Conservation (phyloP, 2,888 invertebrate genomes). For the Phorcus lineatus region DNA sequence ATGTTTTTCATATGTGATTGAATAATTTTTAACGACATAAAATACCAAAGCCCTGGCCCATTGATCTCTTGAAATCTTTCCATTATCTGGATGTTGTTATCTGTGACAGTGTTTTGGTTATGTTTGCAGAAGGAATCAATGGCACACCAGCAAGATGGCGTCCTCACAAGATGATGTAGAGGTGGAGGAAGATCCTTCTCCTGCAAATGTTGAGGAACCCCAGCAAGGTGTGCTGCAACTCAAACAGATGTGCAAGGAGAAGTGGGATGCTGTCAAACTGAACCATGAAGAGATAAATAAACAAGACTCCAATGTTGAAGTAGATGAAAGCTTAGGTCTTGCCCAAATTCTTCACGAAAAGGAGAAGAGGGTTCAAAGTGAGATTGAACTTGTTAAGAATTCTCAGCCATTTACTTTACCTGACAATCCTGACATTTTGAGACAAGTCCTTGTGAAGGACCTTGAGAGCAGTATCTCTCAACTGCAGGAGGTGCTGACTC, state of each 20-base stretch:
- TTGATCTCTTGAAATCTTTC: too few species aligned
- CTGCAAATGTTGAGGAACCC: neutral
- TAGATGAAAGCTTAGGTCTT: neutral
- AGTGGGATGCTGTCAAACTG: neutral
- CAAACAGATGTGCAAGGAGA: neutral
- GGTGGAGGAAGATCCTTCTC: neutral
- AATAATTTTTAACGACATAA: too few species aligned
- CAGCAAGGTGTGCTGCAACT: neutral
- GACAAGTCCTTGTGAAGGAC: constrained; percentile 32
- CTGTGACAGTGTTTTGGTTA: neutral
- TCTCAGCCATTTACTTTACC: neutral
- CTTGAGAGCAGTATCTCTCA: constrained; percentile 32
- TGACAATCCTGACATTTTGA: constrained; percentile 29
- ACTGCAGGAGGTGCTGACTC: constrained; percentile 32
- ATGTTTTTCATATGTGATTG: too few species aligned
- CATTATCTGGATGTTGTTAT: too few species aligned
- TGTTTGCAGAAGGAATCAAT: neutral
- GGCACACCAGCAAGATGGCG: neutral
- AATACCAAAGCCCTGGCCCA: too few species aligned
- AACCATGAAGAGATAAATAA: neutral
- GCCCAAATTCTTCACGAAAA: constrained; percentile 2
- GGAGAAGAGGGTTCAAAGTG: neutral
- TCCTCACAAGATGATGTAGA: neutral
- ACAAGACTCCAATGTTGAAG: neutral
- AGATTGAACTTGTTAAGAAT: constrained; percentile 18